Evolutionary conservation across 2,888 invertebrate species (phyloP).

Genomic region (Deroplatys truncata): DNA sequence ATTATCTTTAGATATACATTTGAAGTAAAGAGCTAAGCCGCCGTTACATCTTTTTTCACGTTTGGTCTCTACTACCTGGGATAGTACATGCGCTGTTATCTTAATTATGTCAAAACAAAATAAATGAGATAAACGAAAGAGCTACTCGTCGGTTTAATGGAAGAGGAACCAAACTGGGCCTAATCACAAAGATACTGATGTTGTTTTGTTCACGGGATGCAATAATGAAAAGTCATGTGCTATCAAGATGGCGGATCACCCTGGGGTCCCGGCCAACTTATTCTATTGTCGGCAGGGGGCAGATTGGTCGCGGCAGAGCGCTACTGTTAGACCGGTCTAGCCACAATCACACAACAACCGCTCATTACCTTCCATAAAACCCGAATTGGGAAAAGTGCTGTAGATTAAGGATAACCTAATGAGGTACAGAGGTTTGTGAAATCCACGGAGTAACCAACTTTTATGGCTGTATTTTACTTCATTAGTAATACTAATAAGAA

Average conservation of each 20-base stretch:
- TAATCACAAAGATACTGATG: background rate
- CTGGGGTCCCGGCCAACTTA: constrained; percentile 10
- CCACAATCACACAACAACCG: background rate
- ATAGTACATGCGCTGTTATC: background rate
- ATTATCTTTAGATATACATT: no score
- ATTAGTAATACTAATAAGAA: background rate
- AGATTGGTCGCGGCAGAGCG: constrained; percentile 16
- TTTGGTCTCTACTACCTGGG: no score
- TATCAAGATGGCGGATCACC: background rate
- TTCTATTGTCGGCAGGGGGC: constrained; percentile 19
- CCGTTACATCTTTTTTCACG: no score
- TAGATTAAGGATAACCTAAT: background rate
- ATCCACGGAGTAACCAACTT: background rate
- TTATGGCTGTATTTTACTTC: background rate
- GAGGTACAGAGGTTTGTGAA: background rate
- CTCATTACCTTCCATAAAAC: constrained; percentile 4
- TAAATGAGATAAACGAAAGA: background rate
- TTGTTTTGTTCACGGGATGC: background rate
- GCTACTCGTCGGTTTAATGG: background rate
- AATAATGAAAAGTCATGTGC: constrained; percentile 25
- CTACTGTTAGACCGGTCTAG: constrained; percentile 12
- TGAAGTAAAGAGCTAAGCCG: no score
- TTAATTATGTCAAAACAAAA: background rate
- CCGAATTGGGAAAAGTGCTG: background rate
- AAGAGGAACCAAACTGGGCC: background rate